Evolutionary conservation across 2,888 invertebrate species (phyloP).

Genomic region (Chromoteleia sp.): DNA sequence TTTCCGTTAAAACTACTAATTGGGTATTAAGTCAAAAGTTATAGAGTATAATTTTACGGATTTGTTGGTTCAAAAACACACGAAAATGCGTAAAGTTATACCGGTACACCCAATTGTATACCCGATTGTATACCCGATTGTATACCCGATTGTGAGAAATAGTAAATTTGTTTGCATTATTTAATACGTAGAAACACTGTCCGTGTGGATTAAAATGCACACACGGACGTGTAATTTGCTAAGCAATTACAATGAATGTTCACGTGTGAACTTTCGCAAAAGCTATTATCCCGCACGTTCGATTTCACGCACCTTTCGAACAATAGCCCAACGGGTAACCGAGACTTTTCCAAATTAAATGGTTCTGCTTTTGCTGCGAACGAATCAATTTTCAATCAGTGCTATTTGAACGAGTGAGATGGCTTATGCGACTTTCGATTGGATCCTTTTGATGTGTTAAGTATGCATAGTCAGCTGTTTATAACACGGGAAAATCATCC

Average conservation of each 20-base stretch:
- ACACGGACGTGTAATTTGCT: constrained; percentile 19
- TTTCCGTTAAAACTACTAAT: no score
- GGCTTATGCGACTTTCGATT: background rate
- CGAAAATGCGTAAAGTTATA: no score
- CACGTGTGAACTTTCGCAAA: constrained; percentile 15
- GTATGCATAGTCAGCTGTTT: background rate
- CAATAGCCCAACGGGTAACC: constrained; percentile 5
- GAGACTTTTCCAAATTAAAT: constrained; percentile 26
- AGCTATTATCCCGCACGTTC: constrained; percentile 24
- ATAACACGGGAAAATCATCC: background rate
- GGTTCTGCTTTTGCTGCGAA: constrained; percentile 6
- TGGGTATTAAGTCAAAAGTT: no score
- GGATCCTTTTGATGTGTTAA: no score
- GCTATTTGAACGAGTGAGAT: background rate
- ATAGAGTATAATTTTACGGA: no score
- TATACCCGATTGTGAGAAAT: no score
- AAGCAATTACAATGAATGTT: constrained; percentile 40
- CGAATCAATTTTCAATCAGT: constrained; percentile 30
- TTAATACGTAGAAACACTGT: no score
- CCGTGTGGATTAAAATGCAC: constrained; percentile 17
- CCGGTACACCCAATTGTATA: no score
- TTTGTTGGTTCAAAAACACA: no score
- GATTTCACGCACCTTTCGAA: constrained; percentile 21
- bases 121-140: no score
- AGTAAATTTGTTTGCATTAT: no score